Percentiles rank a stretch among this genome's conserved stretches.
Conservation (phyloP, 2,797 vertebrate species). For the Helostoma temminkii region DNA sequence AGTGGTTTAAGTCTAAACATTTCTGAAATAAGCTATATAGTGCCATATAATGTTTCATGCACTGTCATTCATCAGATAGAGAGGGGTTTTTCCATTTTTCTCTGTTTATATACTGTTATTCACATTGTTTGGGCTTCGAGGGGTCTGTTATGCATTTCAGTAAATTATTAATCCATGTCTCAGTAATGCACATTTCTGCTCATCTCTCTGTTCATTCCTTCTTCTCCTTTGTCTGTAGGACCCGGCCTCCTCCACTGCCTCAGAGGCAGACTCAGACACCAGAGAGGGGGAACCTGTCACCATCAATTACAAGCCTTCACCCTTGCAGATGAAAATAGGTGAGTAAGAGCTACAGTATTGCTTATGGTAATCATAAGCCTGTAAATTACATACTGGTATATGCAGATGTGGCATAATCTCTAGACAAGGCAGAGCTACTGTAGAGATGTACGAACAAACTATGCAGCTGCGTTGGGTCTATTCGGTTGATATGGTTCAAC, state of each 20-base stretch:
- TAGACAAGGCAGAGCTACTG: background rate
- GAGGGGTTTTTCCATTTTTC: background rate
- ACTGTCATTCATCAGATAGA: background rate
- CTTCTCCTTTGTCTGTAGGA: constrained; percentile 82
- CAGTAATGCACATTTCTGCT: constrained; percentile 46
- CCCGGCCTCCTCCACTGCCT: constrained; percentile 91
- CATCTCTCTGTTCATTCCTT: constrained; percentile 28
- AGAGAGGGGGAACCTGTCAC: constrained; percentile 95
- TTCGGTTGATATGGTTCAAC: background rate
- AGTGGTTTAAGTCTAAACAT: background rate
- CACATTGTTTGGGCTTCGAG: constrained; percentile 16
- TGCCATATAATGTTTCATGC: accelerated
- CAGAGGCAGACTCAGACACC: constrained; percentile 92
- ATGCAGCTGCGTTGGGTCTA: background rate
- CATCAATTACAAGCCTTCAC: constrained; percentile 98
- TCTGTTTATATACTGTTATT: constrained; percentile 36
- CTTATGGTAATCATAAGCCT: background rate
- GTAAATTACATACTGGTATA: background rate
- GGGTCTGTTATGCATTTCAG: constrained; percentile 34
- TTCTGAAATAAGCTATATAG: background rate
- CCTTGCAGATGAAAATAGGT: constrained; percentile 98
- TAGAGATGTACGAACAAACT: background rate
- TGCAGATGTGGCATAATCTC: background rate
- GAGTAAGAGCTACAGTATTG: constrained; percentile 57
- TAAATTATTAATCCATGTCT: constrained; percentile 42